A percentile compares a stretch with the other conserved stretches of the same genome.
These are phyloP conservation scores for Odobenus rosmarus DNA, from an alignment of 2,113 vertebrate species.

Conservation along the genomic window DNA sequence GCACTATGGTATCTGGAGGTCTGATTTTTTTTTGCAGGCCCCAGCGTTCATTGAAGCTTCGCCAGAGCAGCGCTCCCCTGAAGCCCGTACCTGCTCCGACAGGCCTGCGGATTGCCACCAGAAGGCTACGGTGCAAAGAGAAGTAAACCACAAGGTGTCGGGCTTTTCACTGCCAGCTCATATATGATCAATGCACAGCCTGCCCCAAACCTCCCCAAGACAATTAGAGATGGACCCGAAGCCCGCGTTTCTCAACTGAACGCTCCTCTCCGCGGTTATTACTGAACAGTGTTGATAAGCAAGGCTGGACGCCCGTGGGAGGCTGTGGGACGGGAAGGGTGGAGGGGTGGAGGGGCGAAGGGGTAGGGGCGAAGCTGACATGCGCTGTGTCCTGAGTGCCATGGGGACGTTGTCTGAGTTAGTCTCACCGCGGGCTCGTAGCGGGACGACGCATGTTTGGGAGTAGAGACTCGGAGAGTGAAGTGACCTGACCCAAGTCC, in stretches of 20 bases:
- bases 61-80: neutral
- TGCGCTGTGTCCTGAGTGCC: neutral
- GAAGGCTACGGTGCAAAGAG: neutral
- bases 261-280: slow-evolving; percentile 60
- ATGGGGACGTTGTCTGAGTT: neutral
- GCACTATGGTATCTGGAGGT: neutral
- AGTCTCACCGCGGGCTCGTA: neutral
- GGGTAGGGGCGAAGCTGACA: neutral
- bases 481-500: neutral
- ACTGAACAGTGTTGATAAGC: slow-evolving; percentile 72
- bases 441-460: neutral
- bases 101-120: neutral
- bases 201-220: neutral
- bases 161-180: slow-evolving; percentile 17
- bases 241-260: slow-evolving; percentile 63
- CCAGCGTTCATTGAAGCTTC: neutral
- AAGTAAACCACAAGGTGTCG: neutral
- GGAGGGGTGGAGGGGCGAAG: neutral
- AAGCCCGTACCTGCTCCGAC: neutral
- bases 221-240: neutral
- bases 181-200: neutral
- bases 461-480: neutral
- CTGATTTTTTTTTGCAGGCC: neutral
- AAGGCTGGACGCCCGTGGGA: slow-evolving; percentile 6
- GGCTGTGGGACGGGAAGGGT: slow-evolving; percentile 59